A percentile compares a stretch with the other conserved stretches of the same genome.
Evolutionary conservation across 2,797 vertebrate species (phyloP).

Genomic region (Chelon auratus): DNA sequence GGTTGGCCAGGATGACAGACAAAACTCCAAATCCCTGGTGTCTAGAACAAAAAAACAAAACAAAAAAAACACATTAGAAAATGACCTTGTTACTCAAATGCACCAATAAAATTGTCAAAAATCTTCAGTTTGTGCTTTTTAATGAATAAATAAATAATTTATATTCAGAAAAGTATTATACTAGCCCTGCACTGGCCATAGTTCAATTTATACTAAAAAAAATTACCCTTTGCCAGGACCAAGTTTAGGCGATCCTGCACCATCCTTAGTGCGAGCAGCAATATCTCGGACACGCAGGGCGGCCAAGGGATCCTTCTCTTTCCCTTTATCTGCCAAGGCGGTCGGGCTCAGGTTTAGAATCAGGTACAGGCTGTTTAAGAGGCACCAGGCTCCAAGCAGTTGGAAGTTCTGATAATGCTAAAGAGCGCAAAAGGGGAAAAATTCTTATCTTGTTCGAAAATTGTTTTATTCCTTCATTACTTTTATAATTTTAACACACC

Average conservation of each 20-base stretch:
- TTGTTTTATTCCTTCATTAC: neutral
- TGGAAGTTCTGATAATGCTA: slow-evolving; percentile 99
- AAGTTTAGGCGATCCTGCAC: slow-evolving; percentile 97
- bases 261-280: slow-evolving; percentile 93
- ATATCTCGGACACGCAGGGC: slow-evolving; percentile 96
- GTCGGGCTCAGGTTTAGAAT: slow-evolving; percentile 98
- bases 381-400: slow-evolving; percentile 97
- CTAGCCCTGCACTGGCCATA: neutral
- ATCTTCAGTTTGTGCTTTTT: neutral
- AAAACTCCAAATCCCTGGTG: slow-evolving; percentile 98
- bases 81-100: neutral
- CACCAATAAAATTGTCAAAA: neutral
- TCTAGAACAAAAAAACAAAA: slow-evolving; percentile 70
- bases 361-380: slow-evolving; percentile 97
- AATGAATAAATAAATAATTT: neutral
- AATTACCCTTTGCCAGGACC: slow-evolving; percentile 95
- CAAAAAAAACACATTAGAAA: slow-evolving; percentile 1
- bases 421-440: slow-evolving; percentile 20
- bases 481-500: neutral
- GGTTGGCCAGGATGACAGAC: slow-evolving; percentile 96
- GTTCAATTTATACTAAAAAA: no score
- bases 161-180: neutral
- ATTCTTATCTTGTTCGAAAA: neutral
- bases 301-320: slow-evolving; percentile 97
- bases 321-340: slow-evolving; percentile 97